phyloP scores from a whole-genome alignment of 1,140 invertebrate species.

The Saccostrea glomerata region DNA sequence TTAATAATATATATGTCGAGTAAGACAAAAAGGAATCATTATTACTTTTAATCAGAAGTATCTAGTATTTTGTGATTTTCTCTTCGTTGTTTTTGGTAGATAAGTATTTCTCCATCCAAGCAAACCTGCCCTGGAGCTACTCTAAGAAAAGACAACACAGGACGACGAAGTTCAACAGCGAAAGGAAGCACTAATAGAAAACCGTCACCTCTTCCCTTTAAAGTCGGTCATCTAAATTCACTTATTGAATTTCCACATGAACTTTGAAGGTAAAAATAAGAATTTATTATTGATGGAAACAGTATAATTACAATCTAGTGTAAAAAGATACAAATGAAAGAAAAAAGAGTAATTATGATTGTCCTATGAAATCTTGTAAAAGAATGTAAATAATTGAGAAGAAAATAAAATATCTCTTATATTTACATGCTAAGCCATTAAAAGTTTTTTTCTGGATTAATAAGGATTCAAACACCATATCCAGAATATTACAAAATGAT shows the following conservation, averaged over 20 bases:
- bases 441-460: no score
- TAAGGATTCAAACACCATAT: no score
- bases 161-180: neutral
- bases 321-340: no score
- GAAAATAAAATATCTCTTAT: no score
- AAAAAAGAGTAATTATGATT: no score
- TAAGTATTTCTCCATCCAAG: neutral
- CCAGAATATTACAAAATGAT: no score
- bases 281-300: no score
- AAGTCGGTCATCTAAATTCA: neutral
- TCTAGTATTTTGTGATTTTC: neutral
- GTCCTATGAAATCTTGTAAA: no score
- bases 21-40: no score
- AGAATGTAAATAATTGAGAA: no score
- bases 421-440: no score
- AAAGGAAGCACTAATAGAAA: neutral
- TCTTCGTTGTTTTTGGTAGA: neutral
- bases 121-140: neutral
- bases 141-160: neutral
- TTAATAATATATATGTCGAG: neutral
- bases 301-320: no score
- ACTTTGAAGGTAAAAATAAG: neutral
- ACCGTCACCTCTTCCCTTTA: neutral
- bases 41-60: neutral
- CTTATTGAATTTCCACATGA: constrained; percentile 7